These are phyloP conservation scores for Habroteleia sp. DNA, from an alignment of 2,888 invertebrate genomes.

Conservation along the genomic window DNA sequence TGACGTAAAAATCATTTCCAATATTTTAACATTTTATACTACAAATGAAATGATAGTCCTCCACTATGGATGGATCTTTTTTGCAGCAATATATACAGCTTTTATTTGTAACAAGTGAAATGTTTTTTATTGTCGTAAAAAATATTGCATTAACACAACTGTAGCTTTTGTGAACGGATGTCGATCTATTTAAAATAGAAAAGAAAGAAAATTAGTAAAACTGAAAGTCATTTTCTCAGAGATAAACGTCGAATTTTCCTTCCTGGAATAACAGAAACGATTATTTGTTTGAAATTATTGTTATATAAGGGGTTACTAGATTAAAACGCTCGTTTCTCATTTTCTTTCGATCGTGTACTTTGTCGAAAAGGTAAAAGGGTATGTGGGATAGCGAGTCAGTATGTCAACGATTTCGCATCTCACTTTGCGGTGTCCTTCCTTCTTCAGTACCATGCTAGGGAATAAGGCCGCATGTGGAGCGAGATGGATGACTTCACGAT, in stretches of 20 bases:
- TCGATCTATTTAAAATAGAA: neutral
- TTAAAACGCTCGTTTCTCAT: conserved; percentile 43
- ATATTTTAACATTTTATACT: too few species aligned
- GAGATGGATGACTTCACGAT: conserved; percentile 62
- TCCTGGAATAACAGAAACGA: neutral
- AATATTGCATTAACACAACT: neutral
- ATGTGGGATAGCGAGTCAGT: conserved; percentile 82
- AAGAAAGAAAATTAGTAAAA: conserved; percentile 26
- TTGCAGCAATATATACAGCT: too few species aligned
- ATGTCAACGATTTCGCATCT: conserved; percentile 79
- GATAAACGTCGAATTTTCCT: conserved; percentile 2
- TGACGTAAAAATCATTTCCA: too few species aligned
- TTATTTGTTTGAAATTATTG: conserved; percentile 35
- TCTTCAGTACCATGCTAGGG: conserved; percentile 70
- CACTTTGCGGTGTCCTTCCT: conserved; percentile 73
- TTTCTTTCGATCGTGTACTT: conserved; percentile 39
- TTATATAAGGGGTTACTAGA: conserved; percentile 55
- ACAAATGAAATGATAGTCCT: too few species aligned
- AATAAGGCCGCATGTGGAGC: conserved; percentile 78
- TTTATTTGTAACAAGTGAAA: conserved; percentile 8
- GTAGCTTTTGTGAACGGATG: neutral
- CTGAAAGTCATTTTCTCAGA: conserved; percentile 19
- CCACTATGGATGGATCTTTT: too few species aligned
- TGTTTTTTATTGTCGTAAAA: neutral
- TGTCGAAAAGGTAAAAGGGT: conserved; percentile 79